These are phyloP conservation scores for Yponomeuta cagnagella DNA, from an alignment of 2,888 invertebrate species.

Conservation along the genomic window DNA sequence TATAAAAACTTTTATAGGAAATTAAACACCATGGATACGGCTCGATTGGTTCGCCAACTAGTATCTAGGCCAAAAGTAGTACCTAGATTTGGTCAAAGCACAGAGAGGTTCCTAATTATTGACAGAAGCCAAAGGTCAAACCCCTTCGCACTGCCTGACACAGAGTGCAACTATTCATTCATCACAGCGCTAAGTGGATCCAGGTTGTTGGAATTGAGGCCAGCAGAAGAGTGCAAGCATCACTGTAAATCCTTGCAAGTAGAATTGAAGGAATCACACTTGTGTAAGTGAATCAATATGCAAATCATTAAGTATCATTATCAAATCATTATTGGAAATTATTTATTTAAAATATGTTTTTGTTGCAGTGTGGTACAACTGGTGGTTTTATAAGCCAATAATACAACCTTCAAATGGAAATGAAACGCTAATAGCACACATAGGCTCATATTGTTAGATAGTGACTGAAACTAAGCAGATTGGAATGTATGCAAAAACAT, in stretches of 20 bases:
- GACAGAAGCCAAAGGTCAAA: slow-evolving; percentile 75
- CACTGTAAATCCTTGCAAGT: slow-evolving; percentile 83
- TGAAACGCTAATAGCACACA: slow-evolving; percentile 78
- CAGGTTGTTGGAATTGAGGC: slow-evolving; percentile 82
- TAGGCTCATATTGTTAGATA: slow-evolving; percentile 82
- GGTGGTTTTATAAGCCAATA: slow-evolving; percentile 88
- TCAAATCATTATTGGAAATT: background rate
- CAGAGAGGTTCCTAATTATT: slow-evolving; percentile 87
- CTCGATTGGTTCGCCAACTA: slow-evolving; percentile 80
- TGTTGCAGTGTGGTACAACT: slow-evolving; percentile 86
- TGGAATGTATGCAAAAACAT: slow-evolving; percentile 15
- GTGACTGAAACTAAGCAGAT: slow-evolving; percentile 15
- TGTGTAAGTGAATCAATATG: slow-evolving; percentile 78
- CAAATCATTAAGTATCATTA: background rate
- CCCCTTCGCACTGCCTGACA: slow-evolving; percentile 82
- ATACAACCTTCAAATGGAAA: slow-evolving; percentile 77
- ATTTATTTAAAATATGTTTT: slow-evolving; percentile 8
- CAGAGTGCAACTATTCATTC: slow-evolving; percentile 89
- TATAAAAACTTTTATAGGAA: slow-evolving; percentile 71
- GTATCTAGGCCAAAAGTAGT: slow-evolving; percentile 84
- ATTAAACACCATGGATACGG: slow-evolving; percentile 85
- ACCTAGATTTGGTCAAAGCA: slow-evolving; percentile 83
- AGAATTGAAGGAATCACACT: slow-evolving; percentile 81
- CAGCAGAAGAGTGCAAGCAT: slow-evolving; percentile 84
- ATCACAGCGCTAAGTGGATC: slow-evolving; percentile 83